Base-by-base conservation (phyloP, 2,888 invertebrate genomes). In the Gnatocerus cornutus region DNA sequence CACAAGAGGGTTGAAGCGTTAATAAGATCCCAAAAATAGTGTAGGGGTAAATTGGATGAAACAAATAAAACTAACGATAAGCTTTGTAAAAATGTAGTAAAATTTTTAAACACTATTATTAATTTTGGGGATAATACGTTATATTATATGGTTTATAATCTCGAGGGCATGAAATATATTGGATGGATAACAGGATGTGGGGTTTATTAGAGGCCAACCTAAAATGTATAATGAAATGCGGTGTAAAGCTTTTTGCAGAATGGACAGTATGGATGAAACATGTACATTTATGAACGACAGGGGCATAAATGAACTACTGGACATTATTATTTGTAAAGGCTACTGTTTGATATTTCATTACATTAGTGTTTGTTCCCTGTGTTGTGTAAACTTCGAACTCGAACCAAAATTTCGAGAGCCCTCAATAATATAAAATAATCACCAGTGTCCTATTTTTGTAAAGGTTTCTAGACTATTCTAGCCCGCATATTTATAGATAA, bases 171-270 rank as follows among this genome's bases (percentile, higher is more conserved):
- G 45, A 14, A 30, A 33, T 46, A 12, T 45, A 30, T 29, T 41
- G n/a, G 8, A 27, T 43, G 43, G 43, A 30, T 59, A 56, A 41
- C 21, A 21, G 12, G 43, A 39, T 27, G 29, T 27, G 12, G 37
- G 39, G 56, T 56, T 56, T 56, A 27, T 59, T 46, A 59, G 59
- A 43, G 59, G 8, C 14, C 27, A 30, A 30, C 33, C 56, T 59
- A 45, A 46, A 59, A 59, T 59, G 59, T 59, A 59, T 59, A 59
- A 59, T 46, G 43, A 59, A 59, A 46, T 59, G 56, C 45, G 59
- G 45, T 30, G 30, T 59, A 46, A 59, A 30, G 43, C 46, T 59
- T 59, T 59, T 30, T 46, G 59, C 30, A 43, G 33, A 59, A 59
- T 59, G 59, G 45, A 21, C 21, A 46, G 21, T 33, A 56, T 59